These are phyloP conservation scores for Microtus pennsylvanicus DNA, from an alignment of 2,113 vertebrate genomes.

Conservation along the genomic window DNA sequence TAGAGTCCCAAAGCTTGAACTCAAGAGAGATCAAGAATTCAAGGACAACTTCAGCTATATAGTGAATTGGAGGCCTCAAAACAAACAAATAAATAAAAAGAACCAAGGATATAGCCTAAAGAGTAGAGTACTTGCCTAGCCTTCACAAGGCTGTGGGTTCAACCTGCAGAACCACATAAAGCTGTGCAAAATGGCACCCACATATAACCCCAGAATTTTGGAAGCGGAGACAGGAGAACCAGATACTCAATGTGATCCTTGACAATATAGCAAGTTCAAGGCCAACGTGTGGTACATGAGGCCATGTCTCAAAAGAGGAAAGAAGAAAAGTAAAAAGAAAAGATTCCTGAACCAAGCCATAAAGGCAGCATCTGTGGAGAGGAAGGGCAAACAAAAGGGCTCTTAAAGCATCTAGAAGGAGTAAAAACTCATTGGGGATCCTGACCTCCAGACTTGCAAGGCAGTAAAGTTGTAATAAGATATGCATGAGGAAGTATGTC, in stretches of 20 bases:
- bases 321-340: not conserved
- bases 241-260: not conserved
- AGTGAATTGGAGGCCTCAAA: not conserved
- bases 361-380: not conserved
- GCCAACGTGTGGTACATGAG: not conserved
- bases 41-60: not conserved
- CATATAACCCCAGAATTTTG: not conserved
- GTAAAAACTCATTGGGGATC: not conserved
- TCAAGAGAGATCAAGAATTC: not conserved
- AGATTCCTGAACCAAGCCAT: not conserved
- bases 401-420: constrained; percentile 24
- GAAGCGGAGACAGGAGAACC: not conserved
- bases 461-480: not conserved
- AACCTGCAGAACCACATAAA: not conserved
- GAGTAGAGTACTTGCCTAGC: too few relatives aligned
- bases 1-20: not conserved
- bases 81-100: not conserved
- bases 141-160: not conserved
- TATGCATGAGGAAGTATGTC: too few relatives aligned
- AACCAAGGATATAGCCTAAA: not conserved
- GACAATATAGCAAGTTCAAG: not conserved
- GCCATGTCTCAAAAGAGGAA: not conserved
- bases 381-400: not conserved
- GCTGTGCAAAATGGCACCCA: not conserved
- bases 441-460: not conserved